These are phyloP conservation scores for Anguilla pacifica DNA, from an alignment of 2,797 vertebrate species.

Conservation along the genomic window DNA sequence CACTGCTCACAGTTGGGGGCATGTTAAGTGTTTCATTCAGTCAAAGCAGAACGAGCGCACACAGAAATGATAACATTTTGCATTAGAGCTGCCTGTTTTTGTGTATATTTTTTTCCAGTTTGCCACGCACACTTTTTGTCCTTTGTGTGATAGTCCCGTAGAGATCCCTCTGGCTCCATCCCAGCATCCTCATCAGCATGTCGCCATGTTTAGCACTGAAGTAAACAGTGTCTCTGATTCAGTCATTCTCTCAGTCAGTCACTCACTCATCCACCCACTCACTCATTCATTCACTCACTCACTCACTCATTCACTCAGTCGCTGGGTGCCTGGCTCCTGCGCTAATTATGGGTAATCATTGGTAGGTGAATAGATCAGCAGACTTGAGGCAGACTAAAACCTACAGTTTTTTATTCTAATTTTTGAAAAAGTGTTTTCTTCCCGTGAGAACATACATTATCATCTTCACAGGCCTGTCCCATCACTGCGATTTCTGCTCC, in stretches of 20 bases:
- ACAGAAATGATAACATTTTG: not conserved
- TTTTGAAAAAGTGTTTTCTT: not conserved
- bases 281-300: not conserved
- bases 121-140: not conserved
- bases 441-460: not conserved
- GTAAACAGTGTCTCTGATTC: not conserved
- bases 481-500: not conserved
- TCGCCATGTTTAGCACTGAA: not conserved
- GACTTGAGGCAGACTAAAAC: not conserved
- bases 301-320: not conserved
- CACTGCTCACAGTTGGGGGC: not conserved
- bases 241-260: not conserved
- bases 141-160: not conserved
- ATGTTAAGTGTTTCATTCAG: not conserved
- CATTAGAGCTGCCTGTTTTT: not conserved
- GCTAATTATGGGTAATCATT: not conserved
- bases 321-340: not conserved
- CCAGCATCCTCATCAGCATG: not conserved
- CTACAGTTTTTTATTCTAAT: not conserved
- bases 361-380: not conserved
- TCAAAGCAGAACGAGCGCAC: not conserved
- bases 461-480: not conserved
- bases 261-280: not conserved
- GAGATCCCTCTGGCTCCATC: not conserved
- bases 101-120: not conserved